Evolutionary conservation across 2,797 vertebrate species (phyloP).

Genomic region (Pyrocephalus nanus): DNA sequence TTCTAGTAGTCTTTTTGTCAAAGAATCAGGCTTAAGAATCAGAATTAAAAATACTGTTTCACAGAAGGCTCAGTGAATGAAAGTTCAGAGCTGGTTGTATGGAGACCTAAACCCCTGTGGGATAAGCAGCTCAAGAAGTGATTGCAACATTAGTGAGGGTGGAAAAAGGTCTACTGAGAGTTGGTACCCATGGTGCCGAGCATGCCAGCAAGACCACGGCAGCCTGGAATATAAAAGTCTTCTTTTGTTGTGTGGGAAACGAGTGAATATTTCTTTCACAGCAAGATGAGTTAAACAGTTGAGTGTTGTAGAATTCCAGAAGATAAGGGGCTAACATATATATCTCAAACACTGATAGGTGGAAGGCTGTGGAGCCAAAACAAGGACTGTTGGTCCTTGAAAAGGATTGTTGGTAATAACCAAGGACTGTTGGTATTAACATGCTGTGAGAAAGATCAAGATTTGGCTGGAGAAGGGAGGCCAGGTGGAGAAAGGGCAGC

Average conservation of each 20-base stretch:
- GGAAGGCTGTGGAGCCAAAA: not conserved
- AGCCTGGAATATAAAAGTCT: not conserved
- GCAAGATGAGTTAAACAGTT: not conserved
- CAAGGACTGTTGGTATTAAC: not conserved
- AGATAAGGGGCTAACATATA: not conserved
- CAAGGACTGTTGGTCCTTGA: not conserved
- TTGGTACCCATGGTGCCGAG: not conserved
- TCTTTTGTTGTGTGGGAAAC: not conserved
- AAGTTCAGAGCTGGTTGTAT: not conserved
- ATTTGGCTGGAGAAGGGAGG: not conserved
- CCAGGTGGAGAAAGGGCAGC: not conserved
- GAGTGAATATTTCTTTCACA: not conserved
- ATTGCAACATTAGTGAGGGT: not conserved
- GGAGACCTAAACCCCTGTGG: not conserved
- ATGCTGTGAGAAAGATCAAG: not conserved
- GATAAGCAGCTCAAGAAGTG: not conserved
- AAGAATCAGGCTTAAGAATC: not conserved
- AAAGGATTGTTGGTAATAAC: not conserved
- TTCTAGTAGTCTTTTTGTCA: not conserved
- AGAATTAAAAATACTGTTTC: not conserved
- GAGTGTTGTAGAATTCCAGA: not conserved
- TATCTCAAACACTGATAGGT: not conserved
- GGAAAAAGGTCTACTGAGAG: not conserved
- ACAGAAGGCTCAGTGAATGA: fast-evolving
- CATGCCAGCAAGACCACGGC: not conserved